Base-by-base conservation (phyloP, 2,113 vertebrate genomes). In the Nerophis ophidion region DNA sequence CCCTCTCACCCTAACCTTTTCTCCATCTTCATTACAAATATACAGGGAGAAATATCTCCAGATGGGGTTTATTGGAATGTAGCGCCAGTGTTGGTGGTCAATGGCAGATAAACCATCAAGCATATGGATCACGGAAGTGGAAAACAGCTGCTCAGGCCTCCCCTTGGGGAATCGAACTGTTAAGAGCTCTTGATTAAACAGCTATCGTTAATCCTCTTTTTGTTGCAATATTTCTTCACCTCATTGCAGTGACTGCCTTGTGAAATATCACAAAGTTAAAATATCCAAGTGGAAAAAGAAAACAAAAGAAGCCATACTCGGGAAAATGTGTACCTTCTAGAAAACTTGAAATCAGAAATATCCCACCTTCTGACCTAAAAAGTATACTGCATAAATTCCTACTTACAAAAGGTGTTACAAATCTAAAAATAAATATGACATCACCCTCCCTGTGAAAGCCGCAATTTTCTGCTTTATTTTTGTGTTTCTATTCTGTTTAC, bases 111-210 rank as follows among this genome's bases (percentile, higher is more conserved):
- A 72, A 65, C 58, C 48, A 15, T 64, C 47, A 72, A 75, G 15
- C 46, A 66, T 80, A 68, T 68, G 66, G 79, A 78, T 69, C 56
- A 82, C 63, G 45, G 63, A 69, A 64, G 49, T 61, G 55, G 55
- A 48, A 70, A 77, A 72, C 81, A 83, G 81, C 70, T 83, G 82
- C 58, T 79, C 46, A 14, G 62, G 60, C 58, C 50, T 48, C 60
- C 57, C 60, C 16, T 4, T 46, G 17, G 42, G 36, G 36, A 9
- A 10, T 42, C 48, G 68, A 44, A 56, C 63, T 40, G 57, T 48
- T 65, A 63, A 71, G 47, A 62, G 50, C 55, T 63, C 47, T 59
- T 61, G 60, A 75, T 80, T 60, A 74, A 70, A 72, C 54, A 38
- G 16, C 56, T 42, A 26, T 7, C 42, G 19, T 34, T 67, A 63